Percentiles rank a stretch among this genome's conserved stretches.
phyloP scores from a whole-genome alignment of 2,888 invertebrate genomes.

The Aporophyla nigra region DNA sequence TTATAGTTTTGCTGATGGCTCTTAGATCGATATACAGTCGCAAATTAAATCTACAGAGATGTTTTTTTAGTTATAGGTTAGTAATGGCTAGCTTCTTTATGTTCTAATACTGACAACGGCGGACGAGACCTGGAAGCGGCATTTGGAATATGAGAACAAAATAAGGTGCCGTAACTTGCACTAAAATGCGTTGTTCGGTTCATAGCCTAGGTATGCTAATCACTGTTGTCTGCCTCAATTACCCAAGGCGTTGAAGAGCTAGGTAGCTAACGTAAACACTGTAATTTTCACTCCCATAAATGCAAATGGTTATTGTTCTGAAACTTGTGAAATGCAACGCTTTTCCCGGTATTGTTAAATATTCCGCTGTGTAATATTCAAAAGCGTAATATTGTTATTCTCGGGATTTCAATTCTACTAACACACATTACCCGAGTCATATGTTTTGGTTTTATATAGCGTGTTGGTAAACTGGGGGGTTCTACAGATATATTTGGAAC shows the following conservation, averaged over 20 bases:
- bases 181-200: constrained; percentile 9
- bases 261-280: constrained; percentile 13
- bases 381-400: constrained; percentile 49
- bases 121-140: not conserved
- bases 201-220: constrained; percentile 22
- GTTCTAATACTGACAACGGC: not conserved
- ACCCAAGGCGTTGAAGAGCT: constrained; percentile 5
- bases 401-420: constrained; percentile 47
- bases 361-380: constrained; percentile 25
- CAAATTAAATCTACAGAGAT: not conserved
- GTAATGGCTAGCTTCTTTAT: too few species aligned
- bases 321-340: constrained; percentile 34
- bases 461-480: constrained; percentile 44
- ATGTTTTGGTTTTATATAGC: constrained; percentile 37
- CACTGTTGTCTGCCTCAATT: constrained; percentile 9
- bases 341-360: constrained; percentile 59
- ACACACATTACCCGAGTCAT: constrained; percentile 39
- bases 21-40: not conserved
- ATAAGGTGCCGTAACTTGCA: constrained; percentile 7
- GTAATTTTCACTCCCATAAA: constrained; percentile 37
- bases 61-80: too few species aligned
- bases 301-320: constrained; percentile 48
- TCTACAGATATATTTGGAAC: constrained; percentile 41
- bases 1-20: constrained; percentile 4
- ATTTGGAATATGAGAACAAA: constrained; percentile 8